A percentile compares a stretch with the other conserved stretches of the same genome.
Evolutionary conservation across 2,797 vertebrate genomes (phyloP).

Genomic region (Pangasius mekongensis): DNA sequence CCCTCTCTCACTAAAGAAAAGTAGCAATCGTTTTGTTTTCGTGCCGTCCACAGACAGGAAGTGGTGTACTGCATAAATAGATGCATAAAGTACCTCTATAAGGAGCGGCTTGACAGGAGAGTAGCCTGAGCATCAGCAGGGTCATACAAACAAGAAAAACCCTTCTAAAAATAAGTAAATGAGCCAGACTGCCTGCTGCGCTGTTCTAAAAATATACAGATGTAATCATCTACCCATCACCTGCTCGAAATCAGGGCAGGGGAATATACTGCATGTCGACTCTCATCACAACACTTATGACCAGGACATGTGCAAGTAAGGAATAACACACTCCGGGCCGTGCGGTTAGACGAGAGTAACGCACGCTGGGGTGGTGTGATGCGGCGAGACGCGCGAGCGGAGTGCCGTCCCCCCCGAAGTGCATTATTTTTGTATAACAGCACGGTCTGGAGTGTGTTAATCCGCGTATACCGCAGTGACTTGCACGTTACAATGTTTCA

Average conservation of each 20-base stretch:
- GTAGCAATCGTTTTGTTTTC: slow-evolving; percentile 13
- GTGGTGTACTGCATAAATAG: neutral
- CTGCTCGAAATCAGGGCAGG: neutral
- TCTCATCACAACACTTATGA: neutral
- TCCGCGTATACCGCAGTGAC: too few relatives aligned
- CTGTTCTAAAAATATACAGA: slow-evolving; percentile 8
- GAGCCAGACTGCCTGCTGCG: neutral
- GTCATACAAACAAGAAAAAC: neutral
- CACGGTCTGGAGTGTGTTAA: neutral
- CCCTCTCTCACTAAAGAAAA: neutral
- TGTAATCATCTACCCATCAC: neutral
- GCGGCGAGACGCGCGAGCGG: neutral
- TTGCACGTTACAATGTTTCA: neutral
- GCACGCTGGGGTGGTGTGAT: neutral
- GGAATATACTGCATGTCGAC: neutral
- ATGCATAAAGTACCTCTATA: neutral
- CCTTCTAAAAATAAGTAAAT: neutral
- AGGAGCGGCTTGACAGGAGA: neutral
- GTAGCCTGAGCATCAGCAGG: neutral
- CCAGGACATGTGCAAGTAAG: neutral
- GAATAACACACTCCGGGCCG: neutral
- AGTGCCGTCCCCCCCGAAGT: neutral
- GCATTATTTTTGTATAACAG: neutral
- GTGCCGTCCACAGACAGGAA: neutral
- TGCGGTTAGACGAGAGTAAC: neutral